Evolutionary conservation across 23 tunicate species (phyloP).

Genomic region (Ciona savignyi): DNA sequence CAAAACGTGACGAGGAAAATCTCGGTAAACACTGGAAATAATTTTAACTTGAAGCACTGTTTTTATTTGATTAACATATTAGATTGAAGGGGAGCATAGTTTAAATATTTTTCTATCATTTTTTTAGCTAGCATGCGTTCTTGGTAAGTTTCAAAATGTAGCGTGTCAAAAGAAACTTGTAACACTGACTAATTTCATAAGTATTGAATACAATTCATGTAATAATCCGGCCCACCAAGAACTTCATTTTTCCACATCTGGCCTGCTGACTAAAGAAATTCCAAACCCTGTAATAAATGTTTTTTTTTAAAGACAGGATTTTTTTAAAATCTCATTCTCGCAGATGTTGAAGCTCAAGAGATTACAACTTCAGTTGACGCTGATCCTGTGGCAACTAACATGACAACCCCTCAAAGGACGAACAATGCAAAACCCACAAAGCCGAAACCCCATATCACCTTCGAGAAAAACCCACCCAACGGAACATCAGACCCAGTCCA

Average conservation of each 20-base stretch:
- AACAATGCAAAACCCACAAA: neutral
- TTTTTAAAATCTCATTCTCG: neutral
- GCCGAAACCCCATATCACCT: neutral
- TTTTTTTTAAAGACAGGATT: no score
- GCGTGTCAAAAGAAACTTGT: neutral
- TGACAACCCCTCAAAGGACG: neutral
- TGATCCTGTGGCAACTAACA: neutral
- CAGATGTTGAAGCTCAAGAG: neutral
- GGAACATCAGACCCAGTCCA: neutral
- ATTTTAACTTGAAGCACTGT: neutral
- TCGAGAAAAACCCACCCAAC: neutral
- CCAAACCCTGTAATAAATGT: no score
- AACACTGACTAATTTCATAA: no score
- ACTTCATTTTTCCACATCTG: no score
- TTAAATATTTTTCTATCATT: neutral
- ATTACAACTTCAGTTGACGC: neutral
- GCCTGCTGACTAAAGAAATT: no score
- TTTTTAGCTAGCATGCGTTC: neutral
- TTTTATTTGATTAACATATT: no score
- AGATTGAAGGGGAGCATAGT: no score
- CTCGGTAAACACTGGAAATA: neutral
- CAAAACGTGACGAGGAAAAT: conserved; percentile 27
- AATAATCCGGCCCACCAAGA: no score
- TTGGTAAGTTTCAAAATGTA: no score
- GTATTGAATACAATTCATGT: no score